A percentile compares a stretch with the other conserved stretches of the same genome.
These are phyloP conservation scores for Sphyrna mokarran DNA, from an alignment of 2,113 vertebrate genomes.

Conservation along the genomic window DNA sequence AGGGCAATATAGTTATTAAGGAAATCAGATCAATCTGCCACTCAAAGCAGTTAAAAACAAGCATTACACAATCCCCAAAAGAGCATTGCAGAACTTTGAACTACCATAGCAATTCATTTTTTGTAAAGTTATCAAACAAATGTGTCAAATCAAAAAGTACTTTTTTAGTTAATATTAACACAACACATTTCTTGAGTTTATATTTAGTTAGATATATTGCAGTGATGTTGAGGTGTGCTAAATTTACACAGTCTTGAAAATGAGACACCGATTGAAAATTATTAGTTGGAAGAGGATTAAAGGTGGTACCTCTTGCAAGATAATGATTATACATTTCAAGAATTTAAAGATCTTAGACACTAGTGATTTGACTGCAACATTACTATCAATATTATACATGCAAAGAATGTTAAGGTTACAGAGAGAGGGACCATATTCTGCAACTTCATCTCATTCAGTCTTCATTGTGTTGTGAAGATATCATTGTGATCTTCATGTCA, in stretches of 20 bases:
- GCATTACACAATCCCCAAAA: conserved; percentile 23
- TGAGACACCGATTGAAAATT: not conserved
- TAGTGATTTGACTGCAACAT: not conserved
- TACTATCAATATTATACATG: not conserved
- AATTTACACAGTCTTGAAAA: not conserved
- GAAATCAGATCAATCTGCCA: conserved; percentile 17
- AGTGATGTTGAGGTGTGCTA: not conserved
- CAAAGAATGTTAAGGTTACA: conserved; percentile 1
- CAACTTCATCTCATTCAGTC: not conserved
- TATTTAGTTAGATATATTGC: not conserved
- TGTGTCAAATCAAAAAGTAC: not conserved
- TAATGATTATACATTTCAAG: not conserved
- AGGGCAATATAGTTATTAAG: not conserved
- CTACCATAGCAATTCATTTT: not conserved
- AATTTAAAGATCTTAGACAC: not conserved
- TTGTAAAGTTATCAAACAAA: not conserved
- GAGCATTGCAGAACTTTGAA: not conserved
- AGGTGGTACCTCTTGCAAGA: not conserved
- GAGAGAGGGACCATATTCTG: not conserved
- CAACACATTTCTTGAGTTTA: not conserved
- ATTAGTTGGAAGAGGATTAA: not conserved
- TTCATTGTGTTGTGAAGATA: not conserved
- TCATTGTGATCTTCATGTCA: not conserved
- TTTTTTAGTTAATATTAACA: not conserved
- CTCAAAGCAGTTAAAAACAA: conserved; percentile 28